A percentile compares a stretch with the other conserved stretches of the same genome.
Conservation (phyloP, 2,113 vertebrate genomes). For the Globicephala melas region DNA sequence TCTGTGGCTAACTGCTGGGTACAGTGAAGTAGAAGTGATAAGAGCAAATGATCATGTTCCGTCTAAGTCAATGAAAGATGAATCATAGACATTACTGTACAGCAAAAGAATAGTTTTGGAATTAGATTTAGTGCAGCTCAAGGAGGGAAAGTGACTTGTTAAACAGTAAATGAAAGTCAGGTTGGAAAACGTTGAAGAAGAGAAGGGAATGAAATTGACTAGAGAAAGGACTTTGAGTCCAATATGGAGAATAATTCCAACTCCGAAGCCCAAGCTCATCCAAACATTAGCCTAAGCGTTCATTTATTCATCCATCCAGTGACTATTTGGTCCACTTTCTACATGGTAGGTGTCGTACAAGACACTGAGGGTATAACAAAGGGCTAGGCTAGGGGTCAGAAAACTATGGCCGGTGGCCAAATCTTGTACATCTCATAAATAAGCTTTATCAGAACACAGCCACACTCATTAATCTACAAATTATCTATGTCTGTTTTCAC, state of each 20-base stretch:
- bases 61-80: neutral
- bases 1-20: neutral
- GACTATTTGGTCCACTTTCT: neutral
- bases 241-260: neutral
- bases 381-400: neutral
- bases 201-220: constrained; percentile 26
- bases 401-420: neutral
- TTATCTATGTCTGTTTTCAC: neutral
- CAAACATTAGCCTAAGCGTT: neutral
- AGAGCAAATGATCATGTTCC: neutral
- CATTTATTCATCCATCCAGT: neutral
- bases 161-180: neutral
- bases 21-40: neutral
- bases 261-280: neutral
- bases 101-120: constrained; percentile 7
- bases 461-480: neutral
- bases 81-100: neutral
- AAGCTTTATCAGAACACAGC: neutral
- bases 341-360: neutral
- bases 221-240: neutral
- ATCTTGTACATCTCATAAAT: neutral
- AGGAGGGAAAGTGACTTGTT: neutral
- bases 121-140: constrained; percentile 41
- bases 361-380: neutral
- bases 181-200: neutral